These are phyloP conservation scores for Aphis craccivora DNA, from an alignment of 1,140 invertebrate species.

Conservation along the genomic window DNA sequence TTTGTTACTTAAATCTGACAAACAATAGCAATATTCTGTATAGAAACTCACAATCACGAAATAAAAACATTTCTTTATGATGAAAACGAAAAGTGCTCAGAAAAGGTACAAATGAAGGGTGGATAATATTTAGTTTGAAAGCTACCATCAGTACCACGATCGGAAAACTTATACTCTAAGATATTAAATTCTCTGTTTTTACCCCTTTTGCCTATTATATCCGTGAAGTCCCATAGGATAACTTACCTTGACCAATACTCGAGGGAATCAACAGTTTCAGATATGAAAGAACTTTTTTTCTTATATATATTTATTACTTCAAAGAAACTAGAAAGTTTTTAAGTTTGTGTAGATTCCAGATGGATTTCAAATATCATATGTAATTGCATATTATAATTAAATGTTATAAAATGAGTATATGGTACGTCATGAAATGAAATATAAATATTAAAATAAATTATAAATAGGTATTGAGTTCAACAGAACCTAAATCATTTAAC, in stretches of 20 bases:
- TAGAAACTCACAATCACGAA: slow-evolving; percentile 16
- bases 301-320: not conserved
- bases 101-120: not conserved
- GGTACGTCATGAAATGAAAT: not conserved
- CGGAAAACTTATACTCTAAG: slow-evolving; percentile 46
- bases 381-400: not conserved
- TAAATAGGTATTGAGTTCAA: not conserved
- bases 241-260: slow-evolving; percentile 32
- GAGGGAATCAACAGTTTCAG: slow-evolving; percentile 4
- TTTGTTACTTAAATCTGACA: slow-evolving; percentile 35
- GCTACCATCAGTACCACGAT: not conserved
- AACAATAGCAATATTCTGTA: not conserved
- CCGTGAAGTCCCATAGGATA: not conserved
- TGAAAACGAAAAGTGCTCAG: not conserved
- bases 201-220: slow-evolving; percentile 42
- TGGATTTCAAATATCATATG: not conserved
- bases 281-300: not conserved
- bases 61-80: slow-evolving; percentile 42
- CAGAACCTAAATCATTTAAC: not conserved
- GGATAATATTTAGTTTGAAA: slow-evolving; percentile 42
- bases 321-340: not conserved
- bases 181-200: slow-evolving; percentile 44
- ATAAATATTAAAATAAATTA: not conserved
- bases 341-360: not conserved
- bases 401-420: not conserved